phyloP scores from a whole-genome alignment of 2,888 invertebrate species.

The Nymphalis polychloros region DNA sequence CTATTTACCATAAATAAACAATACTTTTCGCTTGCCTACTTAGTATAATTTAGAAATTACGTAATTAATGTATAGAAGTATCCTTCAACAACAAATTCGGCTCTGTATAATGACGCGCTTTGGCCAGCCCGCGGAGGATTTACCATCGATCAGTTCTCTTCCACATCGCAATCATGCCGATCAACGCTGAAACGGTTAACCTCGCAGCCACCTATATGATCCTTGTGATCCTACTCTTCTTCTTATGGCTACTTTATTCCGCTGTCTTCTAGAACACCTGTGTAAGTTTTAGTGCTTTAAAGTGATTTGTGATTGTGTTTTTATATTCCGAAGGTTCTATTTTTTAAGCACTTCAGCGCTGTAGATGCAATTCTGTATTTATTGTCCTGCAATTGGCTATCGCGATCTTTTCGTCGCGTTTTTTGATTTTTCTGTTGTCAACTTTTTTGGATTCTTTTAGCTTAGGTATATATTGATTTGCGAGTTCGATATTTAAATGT shows the following conservation, averaged over 20 bases:
- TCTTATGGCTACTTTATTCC: slow-evolving; percentile 86
- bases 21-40: no score
- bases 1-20: no score
- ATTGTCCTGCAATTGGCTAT: no score
- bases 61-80: slow-evolving; percentile 22
- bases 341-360: not conserved
- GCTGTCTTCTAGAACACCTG: slow-evolving; percentile 67
- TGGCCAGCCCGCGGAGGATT: slow-evolving; percentile 47
- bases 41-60: not conserved
- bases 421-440: no score
- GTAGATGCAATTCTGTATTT: not conserved
- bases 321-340: not conserved
- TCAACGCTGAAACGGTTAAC: slow-evolving; percentile 84
- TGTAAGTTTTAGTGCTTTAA: slow-evolving; percentile 30
- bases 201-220: slow-evolving; percentile 87
- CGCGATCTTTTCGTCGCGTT: no score
- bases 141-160: slow-evolving; percentile 57
- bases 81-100: slow-evolving; percentile 53
- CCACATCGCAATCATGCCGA: slow-evolving; percentile 68
- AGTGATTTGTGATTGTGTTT: slow-evolving; percentile 16
- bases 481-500: no score
- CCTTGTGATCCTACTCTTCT: slow-evolving; percentile 84
- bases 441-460: no score
- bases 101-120: slow-evolving; percentile 62
- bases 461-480: no score